Base-by-base conservation (phyloP, 2,888 invertebrate species). In the Dynastes tityus region DNA sequence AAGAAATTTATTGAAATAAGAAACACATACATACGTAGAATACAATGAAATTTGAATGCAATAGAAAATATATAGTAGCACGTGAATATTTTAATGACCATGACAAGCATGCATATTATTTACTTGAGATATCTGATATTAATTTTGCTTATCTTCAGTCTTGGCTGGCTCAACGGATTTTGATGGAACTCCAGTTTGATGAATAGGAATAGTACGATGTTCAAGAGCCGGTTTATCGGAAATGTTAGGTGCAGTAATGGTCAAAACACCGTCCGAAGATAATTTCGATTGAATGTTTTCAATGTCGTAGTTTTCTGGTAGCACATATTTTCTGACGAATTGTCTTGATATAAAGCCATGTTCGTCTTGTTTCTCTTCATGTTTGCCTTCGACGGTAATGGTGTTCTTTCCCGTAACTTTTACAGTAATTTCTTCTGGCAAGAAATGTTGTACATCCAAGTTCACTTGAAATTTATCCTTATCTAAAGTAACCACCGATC, bases 291-390 rank as follows among this genome's bases (percentile, higher is more conserved):
- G 91, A 2, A 96, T 93, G 65, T 93, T 91, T 77, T 92, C 92
- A 2, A 94, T 91, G 76, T 96, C 94, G 79, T 93, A 94, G 0
- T 93, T 94, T 83, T 93, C 92, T 0, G 96, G 96, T 73, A 96
- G 86, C 71, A 92, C 86, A 86, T 95, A 96, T 78, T 94, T 91
- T 51, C 96, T 90, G 80, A 93, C 92, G 84, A 96, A 95, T 82
- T 95, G 94, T 76, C 95, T 91, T 53, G 93, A 92, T n/a, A 95
- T 92, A 87, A 91, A 93, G 0, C 95, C 95, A 83, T 94, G 93
- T 16, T 93, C 92, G 82, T 95, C 94, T 65, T 92, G 91, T 82
- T 93, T 93, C 81, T 95, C 93, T 84, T 95, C 95, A 85, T 95
- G 96, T 85, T 93, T 95, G 0, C 94, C 96, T 87, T 96, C 94